Evolutionary conservation across 1,140 invertebrate genomes (phyloP).

Genomic region (Eumeta japonica): DNA sequence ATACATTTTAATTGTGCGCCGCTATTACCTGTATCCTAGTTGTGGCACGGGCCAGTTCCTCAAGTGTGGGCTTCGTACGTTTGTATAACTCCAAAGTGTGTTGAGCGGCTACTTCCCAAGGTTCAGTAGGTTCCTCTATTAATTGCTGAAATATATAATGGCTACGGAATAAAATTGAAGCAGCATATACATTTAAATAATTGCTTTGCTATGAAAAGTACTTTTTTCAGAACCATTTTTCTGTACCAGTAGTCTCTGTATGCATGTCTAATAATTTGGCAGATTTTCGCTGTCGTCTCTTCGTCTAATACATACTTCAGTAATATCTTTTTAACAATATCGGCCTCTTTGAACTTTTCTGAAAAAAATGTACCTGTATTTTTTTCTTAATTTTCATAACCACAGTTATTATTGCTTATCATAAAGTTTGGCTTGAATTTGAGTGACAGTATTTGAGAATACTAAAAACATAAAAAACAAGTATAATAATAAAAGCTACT

Average conservation of each 20-base stretch:
- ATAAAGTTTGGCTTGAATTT: too few relatives aligned
- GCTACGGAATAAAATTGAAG: too few relatives aligned
- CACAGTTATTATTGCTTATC: too few relatives aligned
- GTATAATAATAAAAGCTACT: too few relatives aligned
- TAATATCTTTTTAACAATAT: constrained; percentile 38
- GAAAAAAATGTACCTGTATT: too few relatives aligned
- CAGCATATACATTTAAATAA: too few relatives aligned
- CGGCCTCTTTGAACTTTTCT: constrained; percentile 38
- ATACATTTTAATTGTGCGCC: too few relatives aligned
- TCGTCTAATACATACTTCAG: constrained; percentile 23
- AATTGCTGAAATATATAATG: constrained; percentile 17
- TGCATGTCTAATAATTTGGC: constrained; percentile 36
- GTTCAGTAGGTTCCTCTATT: constrained; percentile 22
- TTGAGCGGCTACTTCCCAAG: constrained; percentile 41
- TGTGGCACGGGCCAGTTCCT: constrained; percentile 34
- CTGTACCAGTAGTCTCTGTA: constrained; percentile 44
- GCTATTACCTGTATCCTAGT: constrained; percentile 43
- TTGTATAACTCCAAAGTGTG: constrained; percentile 38
- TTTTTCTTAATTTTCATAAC: too few relatives aligned
- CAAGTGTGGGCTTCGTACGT: constrained; percentile 34
- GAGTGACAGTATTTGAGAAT: too few relatives aligned
- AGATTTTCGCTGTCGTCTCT: constrained; percentile 32
- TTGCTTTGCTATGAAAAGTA: too few relatives aligned
- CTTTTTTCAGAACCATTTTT: constrained; percentile 33
- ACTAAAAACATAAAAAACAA: too few relatives aligned